phyloP scores from a whole-genome alignment of 2,888 invertebrate species.

The Hesperia comma region DNA sequence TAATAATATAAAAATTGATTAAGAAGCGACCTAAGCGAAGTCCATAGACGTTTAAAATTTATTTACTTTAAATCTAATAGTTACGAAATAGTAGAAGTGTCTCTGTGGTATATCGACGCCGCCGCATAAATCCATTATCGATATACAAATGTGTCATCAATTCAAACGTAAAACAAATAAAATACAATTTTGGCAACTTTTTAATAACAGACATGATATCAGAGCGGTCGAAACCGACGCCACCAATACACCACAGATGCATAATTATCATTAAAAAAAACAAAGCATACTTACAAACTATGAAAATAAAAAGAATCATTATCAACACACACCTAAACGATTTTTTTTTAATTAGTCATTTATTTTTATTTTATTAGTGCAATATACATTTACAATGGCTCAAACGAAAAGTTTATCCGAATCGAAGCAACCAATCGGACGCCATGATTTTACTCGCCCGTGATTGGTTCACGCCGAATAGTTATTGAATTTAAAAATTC shows the following conservation, averaged over 20 bases:
- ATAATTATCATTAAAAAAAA: conserved; percentile 53
- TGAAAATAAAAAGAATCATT: conserved; percentile 63
- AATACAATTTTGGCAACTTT: conserved; percentile 21
- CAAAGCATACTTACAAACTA: conserved; percentile 74
- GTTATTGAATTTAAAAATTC: background rate
- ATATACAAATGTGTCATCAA: conserved; percentile 1
- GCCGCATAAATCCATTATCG: background rate
- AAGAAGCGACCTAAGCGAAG: conserved; percentile 68
- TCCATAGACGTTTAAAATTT: conserved; percentile 50
- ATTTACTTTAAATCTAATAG: conserved; percentile 43
- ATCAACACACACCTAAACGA: conserved; percentile 60
- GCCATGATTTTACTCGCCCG: background rate
- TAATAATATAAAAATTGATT: conserved; percentile 41
- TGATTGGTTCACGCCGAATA: conserved; percentile 3
- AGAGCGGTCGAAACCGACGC: background rate
- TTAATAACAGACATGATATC: background rate
- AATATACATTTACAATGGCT: conserved; percentile 55
- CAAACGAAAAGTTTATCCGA: conserved; percentile 45
- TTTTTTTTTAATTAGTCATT: conserved; percentile 48
- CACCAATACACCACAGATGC: conserved; percentile 48
- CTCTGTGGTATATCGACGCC: conserved; percentile 34
- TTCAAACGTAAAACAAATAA: conserved; percentile 16
- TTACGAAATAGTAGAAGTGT: conserved; percentile 36
- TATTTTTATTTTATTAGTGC: conserved; percentile 53
- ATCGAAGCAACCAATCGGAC: conserved; percentile 36